Evolutionary conservation across 2,113 vertebrate species (phyloP).

Genomic region (Strigops habroptila): DNA sequence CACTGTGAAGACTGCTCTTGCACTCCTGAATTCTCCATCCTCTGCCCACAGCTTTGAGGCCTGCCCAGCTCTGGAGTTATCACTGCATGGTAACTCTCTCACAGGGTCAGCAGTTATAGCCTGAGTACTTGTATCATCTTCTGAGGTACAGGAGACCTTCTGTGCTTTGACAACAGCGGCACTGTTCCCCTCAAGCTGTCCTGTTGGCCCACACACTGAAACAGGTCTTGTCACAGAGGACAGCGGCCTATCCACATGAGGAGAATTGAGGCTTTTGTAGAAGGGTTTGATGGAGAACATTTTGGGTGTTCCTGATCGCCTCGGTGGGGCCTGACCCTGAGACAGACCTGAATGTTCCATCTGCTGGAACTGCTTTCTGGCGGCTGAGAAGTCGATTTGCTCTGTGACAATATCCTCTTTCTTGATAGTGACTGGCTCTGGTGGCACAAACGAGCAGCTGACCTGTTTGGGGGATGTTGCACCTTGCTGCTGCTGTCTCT

Average conservation of each 20-base stretch:
- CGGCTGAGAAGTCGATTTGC: constrained; percentile 91
- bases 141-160: constrained; percentile 61
- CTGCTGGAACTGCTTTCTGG: constrained; percentile 90
- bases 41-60: constrained; percentile 80
- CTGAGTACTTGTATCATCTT: constrained; percentile 25
- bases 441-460: constrained; percentile 23
- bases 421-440: constrained; percentile 53
- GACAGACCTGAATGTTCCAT: constrained; percentile 76
- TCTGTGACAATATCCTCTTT: constrained; percentile 90
- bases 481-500: constrained; percentile 77
- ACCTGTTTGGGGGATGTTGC: constrained; percentile 27
- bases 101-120: background rate
- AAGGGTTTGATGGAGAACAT: constrained; percentile 93
- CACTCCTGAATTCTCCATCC: constrained; percentile 88
- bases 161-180: constrained; percentile 57
- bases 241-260: constrained; percentile 54
- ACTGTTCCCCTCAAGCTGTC: constrained; percentile 36
- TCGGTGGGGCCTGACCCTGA: constrained; percentile 55
- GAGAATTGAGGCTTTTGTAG: constrained; percentile 75
- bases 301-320: constrained; percentile 80
- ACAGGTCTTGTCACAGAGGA: constrained; percentile 47
- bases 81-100: constrained; percentile 45
- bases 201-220: background rate
- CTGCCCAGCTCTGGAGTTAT: constrained; percentile 64
- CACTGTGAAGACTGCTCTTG: constrained; percentile 85